phyloP scores from a whole-genome alignment of 2,113 vertebrate species.

The Amblyopsis rosae region DNA sequence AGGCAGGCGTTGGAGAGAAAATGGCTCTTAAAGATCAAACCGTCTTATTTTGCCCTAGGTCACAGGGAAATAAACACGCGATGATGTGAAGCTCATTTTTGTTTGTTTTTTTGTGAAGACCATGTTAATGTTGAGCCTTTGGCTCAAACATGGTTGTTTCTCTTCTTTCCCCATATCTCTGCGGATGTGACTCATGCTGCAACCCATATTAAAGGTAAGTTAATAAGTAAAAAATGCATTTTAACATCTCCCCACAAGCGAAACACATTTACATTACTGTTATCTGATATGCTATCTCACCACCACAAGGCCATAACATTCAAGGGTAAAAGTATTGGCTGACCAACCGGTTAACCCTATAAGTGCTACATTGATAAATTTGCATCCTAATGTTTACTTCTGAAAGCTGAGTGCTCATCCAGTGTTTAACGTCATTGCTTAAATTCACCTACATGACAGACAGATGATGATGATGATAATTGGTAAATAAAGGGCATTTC shows the following conservation, averaged over 20 bases:
- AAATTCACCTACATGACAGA: neutral
- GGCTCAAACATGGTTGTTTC: conserved; percentile 32
- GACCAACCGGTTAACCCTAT: neutral
- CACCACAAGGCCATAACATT: neutral
- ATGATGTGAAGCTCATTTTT: conserved; percentile 9
- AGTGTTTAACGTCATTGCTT: neutral
- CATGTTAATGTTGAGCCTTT: conserved; percentile 15
- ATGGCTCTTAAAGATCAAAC: conserved; percentile 4
- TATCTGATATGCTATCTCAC: conserved; percentile 2
- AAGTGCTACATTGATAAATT: neutral
- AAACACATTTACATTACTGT: conserved; percentile 23
- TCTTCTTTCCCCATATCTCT: conserved; percentile 44
- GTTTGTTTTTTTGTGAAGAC: conserved; percentile 23
- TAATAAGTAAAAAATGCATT: conserved; percentile 34
- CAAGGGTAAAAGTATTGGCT: neutral
- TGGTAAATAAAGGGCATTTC: too few species aligned
- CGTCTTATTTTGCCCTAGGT: conserved; percentile 25
- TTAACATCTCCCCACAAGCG: neutral
- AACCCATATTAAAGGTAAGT: conserved; percentile 56
- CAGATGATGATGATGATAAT: neutral
- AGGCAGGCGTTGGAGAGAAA: conserved; percentile 31
- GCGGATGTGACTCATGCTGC: conserved; percentile 14
- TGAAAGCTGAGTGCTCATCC: conserved; percentile 1
- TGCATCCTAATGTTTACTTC: neutral
- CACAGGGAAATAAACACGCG: neutral